A percentile compares a stretch with the other conserved stretches of the same genome.
Evolutionary conservation across 2,888 invertebrate genomes (phyloP).

Genomic region (Incurvaria masculella): DNA sequence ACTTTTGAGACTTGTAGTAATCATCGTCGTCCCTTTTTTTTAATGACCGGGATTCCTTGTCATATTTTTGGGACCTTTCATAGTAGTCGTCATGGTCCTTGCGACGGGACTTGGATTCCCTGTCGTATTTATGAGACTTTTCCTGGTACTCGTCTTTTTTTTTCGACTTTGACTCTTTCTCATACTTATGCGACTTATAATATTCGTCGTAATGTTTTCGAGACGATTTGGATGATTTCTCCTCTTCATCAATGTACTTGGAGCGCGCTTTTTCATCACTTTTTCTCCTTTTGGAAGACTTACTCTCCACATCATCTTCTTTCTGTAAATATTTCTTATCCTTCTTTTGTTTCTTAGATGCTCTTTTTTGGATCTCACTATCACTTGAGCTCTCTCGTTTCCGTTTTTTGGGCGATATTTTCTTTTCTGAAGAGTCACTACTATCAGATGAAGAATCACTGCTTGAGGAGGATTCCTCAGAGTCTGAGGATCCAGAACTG

Average conservation of each 20-base stretch:
- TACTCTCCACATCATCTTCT: slow-evolving; percentile 11
- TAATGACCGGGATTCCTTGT: background rate
- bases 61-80: slow-evolving; percentile 30
- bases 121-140: slow-evolving; percentile 27
- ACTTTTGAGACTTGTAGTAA: slow-evolving; percentile 29
- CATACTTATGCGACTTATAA: slow-evolving; percentile 26
- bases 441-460: slow-evolving; percentile 30
- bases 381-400: slow-evolving; percentile 36
- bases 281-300: slow-evolving; percentile 9
- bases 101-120: slow-evolving; percentile 24
- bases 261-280: slow-evolving; percentile 12
- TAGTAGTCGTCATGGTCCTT: slow-evolving; percentile 29
- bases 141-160: no score
- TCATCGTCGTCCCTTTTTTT: slow-evolving; percentile 15
- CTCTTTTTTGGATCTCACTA: slow-evolving; percentile 29
- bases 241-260: background rate
- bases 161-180: background rate
- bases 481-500: slow-evolving; percentile 34
- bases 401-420: slow-evolving; percentile 29
- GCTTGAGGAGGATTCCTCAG: slow-evolving; percentile 35
- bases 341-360: slow-evolving; percentile 29
- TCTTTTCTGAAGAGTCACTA: background rate
- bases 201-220: background rate
- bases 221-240: background rate
- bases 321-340: slow-evolving; percentile 2